These are phyloP conservation scores for Clarias laeviceps DNA, from an alignment of 2,797 vertebrate genomes.

Conservation along the genomic window DNA sequence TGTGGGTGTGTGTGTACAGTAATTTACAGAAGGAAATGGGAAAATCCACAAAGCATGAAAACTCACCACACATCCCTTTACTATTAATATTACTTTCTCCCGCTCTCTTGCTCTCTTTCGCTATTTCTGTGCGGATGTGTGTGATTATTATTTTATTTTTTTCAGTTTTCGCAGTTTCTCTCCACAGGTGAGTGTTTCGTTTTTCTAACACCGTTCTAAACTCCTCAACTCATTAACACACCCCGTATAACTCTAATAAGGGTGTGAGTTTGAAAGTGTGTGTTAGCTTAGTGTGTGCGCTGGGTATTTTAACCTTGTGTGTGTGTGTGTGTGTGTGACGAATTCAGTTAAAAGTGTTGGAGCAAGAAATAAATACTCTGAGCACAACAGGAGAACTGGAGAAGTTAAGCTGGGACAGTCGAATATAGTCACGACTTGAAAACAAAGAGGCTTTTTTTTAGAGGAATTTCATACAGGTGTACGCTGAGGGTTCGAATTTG, in stretches of 20 bases:
- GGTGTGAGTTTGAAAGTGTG: background rate
- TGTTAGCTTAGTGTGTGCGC: background rate
- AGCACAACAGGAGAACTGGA: background rate
- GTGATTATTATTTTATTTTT: no score
- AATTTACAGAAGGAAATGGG: constrained; percentile 79
- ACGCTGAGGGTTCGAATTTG: background rate
- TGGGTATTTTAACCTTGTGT: background rate
- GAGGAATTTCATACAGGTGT: background rate
- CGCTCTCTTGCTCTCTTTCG: background rate
- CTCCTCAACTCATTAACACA: background rate
- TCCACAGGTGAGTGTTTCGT: background rate
- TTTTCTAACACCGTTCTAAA: background rate
- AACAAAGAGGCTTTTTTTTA: no score
- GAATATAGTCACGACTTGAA: background rate
- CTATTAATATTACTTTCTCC: background rate
- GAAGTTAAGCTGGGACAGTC: background rate
- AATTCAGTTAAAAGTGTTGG: background rate
- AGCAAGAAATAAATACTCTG: constrained; percentile 11
- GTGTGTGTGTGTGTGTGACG: background rate
- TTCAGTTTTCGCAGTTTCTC: background rate
- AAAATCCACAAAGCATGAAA: constrained; percentile 71
- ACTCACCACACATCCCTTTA: background rate
- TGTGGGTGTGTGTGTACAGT: constrained; percentile 61
- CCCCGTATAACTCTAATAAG: constrained; percentile 1
- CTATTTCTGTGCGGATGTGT: background rate